Conservation (phyloP, 1,140 invertebrate genomes). For the Heliconius nattereri region DNA sequence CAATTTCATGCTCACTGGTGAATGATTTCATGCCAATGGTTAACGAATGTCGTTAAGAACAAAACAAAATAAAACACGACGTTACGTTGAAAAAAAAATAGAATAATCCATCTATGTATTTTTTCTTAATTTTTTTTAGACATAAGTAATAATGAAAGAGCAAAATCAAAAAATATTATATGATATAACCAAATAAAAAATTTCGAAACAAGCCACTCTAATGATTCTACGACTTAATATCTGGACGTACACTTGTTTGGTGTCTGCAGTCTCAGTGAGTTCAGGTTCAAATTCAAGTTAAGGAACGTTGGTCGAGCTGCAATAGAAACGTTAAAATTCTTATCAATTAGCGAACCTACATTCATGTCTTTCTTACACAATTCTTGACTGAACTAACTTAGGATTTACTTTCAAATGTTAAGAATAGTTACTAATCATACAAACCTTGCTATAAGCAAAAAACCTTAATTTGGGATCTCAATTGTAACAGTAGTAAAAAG, state of each 20-base stretch:
- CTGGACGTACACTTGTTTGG: constrained; percentile 88
- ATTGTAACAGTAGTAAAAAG: background rate
- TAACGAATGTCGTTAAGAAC: constrained; percentile 50
- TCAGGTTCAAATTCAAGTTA: constrained; percentile 96
- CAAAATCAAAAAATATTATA: constrained; percentile 45
- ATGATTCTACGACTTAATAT: constrained; percentile 63
- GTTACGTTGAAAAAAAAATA: constrained; percentile 28
- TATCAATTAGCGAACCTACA: constrained; percentile 31
- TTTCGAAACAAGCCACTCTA: constrained; percentile 63
- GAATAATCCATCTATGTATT: constrained; percentile 15
- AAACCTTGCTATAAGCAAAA: background rate
- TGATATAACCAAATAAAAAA: constrained; percentile 59
- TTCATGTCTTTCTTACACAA: constrained; percentile 10
- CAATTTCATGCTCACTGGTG: constrained; percentile 39
- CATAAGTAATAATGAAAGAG: constrained; percentile 32
- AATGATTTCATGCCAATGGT: constrained; percentile 52
- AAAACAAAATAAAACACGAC: constrained; percentile 50
- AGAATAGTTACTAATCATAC: background rate
- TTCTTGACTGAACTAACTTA: background rate
- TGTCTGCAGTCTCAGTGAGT: constrained; percentile 93
- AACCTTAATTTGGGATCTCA: background rate
- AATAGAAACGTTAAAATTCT: constrained; percentile 82
- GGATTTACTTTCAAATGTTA: background rate
- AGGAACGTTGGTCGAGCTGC: constrained; percentile 97
- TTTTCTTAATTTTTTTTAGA: background rate